phyloP scores from a whole-genome alignment of 2,888 invertebrate genomes.

The Oasisia sp. region DNA sequence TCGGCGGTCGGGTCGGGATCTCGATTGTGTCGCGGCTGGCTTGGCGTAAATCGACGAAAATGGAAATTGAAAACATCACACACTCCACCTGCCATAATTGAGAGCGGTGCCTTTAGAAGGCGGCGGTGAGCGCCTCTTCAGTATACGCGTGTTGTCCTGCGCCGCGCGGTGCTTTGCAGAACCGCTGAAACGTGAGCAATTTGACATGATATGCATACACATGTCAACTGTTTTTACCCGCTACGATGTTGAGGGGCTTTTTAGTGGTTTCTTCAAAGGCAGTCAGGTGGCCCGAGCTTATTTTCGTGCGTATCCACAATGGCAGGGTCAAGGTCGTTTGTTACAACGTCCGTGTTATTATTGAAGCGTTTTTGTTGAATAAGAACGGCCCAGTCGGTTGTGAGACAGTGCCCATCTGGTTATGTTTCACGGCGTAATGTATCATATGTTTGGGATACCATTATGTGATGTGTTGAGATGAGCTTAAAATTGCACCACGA shows the following conservation, averaged over 20 bases:
- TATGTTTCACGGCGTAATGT: neutral
- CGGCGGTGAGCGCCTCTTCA: neutral
- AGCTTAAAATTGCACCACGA: neutral
- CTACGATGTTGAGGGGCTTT: slow-evolving; percentile 2
- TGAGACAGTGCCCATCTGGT: neutral
- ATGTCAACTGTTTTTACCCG: neutral
- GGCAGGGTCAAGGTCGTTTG: neutral
- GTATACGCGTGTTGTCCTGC: neutral
- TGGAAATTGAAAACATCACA: slow-evolving; percentile 17
- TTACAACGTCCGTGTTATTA: neutral
- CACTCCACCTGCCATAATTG: neutral
- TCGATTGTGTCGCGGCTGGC: neutral
- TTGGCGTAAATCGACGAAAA: neutral
- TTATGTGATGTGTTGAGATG: neutral
- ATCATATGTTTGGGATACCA: neutral
- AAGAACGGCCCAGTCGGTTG: neutral
- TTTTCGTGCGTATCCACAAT: neutral
- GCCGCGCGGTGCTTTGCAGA: neutral
- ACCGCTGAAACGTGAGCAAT: neutral
- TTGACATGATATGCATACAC: slow-evolving; percentile 17
- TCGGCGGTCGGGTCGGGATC: neutral
- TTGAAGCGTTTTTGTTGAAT: neutral
- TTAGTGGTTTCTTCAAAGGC: neutral
- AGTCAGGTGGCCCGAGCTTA: neutral
- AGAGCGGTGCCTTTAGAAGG: neutral